Percentiles rank a stretch among this genome's conserved stretches.
phyloP scores from a whole-genome alignment of 2,797 vertebrate genomes.

The Poecilia gillii region DNA sequence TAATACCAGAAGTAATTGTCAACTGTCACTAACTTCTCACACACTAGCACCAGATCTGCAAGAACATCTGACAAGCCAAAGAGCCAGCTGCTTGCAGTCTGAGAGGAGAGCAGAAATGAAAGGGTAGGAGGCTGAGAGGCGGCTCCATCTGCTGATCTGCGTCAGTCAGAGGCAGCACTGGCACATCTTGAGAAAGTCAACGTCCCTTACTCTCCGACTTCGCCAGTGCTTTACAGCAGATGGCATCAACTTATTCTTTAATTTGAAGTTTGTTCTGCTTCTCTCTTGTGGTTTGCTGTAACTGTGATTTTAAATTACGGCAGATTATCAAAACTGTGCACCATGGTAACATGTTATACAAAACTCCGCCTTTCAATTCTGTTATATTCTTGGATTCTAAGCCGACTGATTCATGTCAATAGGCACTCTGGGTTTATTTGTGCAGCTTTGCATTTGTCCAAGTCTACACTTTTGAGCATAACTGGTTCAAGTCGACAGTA shows the following conservation, averaged over 20 bases:
- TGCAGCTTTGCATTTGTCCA: not conserved
- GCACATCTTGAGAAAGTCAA: slow-evolving; percentile 50
- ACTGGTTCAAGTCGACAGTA: not conserved
- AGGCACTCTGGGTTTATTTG: not conserved
- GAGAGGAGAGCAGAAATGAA: slow-evolving; percentile 34
- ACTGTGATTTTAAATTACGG: not conserved
- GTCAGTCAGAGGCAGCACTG: slow-evolving; percentile 65
- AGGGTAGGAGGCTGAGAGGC: slow-evolving; percentile 35
- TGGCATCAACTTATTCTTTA: slow-evolving; percentile 31
- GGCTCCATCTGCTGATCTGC: slow-evolving; percentile 72
- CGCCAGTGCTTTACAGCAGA: slow-evolving; percentile 49
- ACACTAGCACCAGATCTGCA: slow-evolving; percentile 31
- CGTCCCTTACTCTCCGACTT: slow-evolving; percentile 43
- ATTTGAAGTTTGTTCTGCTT: slow-evolving; percentile 28
- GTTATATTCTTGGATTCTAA: not conserved
- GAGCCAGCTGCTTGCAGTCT: slow-evolving; percentile 51
- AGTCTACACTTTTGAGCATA: not conserved
- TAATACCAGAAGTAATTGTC: slow-evolving; percentile 1
- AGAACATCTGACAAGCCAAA: slow-evolving; percentile 40
- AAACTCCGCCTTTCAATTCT: not conserved
- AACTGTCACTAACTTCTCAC: slow-evolving; percentile 26
- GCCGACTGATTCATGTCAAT: not conserved
- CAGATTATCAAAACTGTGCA: not conserved
- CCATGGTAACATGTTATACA: not conserved
- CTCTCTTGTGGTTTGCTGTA: not conserved